Percentiles rank a stretch among this genome's conserved stretches.
These are phyloP conservation scores for Papilio polyxenes DNA, from an alignment of 1,140 invertebrate genomes.

Conservation along the genomic window DNA sequence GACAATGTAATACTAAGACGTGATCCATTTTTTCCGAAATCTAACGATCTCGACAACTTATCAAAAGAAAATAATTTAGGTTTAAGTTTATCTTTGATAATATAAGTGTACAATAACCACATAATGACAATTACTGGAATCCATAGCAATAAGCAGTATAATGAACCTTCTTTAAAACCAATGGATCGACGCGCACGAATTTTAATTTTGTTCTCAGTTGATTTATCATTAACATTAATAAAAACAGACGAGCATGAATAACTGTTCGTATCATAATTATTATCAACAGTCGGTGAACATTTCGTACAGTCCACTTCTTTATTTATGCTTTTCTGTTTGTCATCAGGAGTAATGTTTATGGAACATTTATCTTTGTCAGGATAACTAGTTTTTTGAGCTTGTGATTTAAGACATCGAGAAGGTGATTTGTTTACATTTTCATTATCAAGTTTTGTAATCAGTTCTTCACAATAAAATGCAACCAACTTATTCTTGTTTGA, in stretches of 20 bases:
- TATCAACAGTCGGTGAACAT: slow-evolving; percentile 16
- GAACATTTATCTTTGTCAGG: slow-evolving; percentile 5
- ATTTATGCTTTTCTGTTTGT: slow-evolving; percentile 21
- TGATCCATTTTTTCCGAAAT: slow-evolving; percentile 35
- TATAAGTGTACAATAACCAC: slow-evolving; percentile 56
- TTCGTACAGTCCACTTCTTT: slow-evolving; percentile 29
- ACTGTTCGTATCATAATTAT: slow-evolving; percentile 37
- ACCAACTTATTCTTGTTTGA: slow-evolving; percentile 49
- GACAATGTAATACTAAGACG: slow-evolving; percentile 48
- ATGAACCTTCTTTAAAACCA: slow-evolving; percentile 56
- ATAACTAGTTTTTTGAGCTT: slow-evolving; percentile 2
- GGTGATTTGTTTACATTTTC: not conserved
- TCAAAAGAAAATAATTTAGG: slow-evolving; percentile 34
- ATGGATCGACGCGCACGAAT: slow-evolving; percentile 45
- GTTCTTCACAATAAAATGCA: slow-evolving; percentile 60
- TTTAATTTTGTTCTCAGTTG: slow-evolving; percentile 44
- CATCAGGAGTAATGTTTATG: slow-evolving; percentile 2
- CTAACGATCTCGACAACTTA: slow-evolving; percentile 35
- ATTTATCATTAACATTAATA: slow-evolving; percentile 47
- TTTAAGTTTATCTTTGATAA: slow-evolving; percentile 53
- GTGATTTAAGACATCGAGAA: not conserved
- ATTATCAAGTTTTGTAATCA: slow-evolving; percentile 42
- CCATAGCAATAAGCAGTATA: slow-evolving; percentile 62
- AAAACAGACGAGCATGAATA: slow-evolving; percentile 46
- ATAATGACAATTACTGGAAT: slow-evolving; percentile 57